A percentile compares a stretch with the other conserved stretches of the same genome.
Evolutionary conservation across 2,113 vertebrate species (phyloP).

Genomic region (Dicrurus megarhynchus): DNA sequence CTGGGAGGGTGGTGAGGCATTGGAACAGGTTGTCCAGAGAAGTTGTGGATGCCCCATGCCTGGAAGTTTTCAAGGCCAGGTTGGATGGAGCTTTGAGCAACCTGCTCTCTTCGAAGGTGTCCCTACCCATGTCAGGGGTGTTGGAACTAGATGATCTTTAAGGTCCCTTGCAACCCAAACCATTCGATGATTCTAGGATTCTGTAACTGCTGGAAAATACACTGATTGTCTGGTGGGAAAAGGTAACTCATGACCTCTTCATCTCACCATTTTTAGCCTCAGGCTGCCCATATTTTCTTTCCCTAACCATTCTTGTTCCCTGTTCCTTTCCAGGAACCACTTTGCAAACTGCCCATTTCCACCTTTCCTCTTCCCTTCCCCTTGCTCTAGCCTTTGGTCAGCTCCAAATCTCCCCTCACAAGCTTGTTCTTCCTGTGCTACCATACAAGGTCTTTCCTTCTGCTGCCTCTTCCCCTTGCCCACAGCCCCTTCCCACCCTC

Average conservation of each 20-base stretch:
- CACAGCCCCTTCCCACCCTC: accelerated
- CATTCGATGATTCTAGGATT: neutral
- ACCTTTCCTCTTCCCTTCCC: neutral
- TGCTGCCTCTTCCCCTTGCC: neutral
- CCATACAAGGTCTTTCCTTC: neutral
- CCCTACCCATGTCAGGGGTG: accelerated
- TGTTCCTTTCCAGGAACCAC: neutral
- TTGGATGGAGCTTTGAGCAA: neutral
- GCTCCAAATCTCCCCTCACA: neutral
- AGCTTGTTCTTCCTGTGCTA: neutral
- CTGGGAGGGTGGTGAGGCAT: neutral
- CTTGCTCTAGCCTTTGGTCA: neutral
- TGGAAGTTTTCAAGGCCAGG: neutral
- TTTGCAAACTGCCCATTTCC: neutral
- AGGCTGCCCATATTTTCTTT: neutral
- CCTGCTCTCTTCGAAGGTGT: neutral
- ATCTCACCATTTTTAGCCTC: neutral
- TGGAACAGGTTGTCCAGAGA: neutral
- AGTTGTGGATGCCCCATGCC: neutral
- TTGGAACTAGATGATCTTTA: neutral
- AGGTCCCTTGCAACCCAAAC: neutral
- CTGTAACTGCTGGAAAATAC: neutral
- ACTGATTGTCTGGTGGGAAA: neutral
- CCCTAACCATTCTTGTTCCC: neutral
- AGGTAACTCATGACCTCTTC: neutral